A percentile compares a stretch with the other conserved stretches of the same genome.
Conservation (phyloP, 2,888 invertebrate genomes). For the Drosophila macrospina region DNA sequence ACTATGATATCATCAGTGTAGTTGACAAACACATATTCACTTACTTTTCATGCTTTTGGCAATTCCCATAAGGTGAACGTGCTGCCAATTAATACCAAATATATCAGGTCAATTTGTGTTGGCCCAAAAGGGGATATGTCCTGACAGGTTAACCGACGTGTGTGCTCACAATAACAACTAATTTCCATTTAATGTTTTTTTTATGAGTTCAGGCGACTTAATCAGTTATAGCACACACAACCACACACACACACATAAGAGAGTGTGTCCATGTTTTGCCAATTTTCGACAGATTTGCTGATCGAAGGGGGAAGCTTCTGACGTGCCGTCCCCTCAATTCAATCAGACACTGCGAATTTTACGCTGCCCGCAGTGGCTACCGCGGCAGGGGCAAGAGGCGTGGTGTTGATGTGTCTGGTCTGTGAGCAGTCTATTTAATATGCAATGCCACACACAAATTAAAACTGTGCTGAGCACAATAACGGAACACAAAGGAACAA, state of each 20-base stretch:
- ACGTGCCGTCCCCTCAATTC: constrained; percentile 52
- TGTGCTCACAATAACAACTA: constrained; percentile 35
- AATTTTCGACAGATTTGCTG: constrained; percentile 37
- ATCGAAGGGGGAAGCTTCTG: constrained; percentile 33
- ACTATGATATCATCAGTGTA: constrained; percentile 2
- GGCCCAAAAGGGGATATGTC: constrained; percentile 12
- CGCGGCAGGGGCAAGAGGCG: not conserved
- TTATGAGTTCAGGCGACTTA: constrained; percentile 47
- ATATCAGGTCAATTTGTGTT: constrained; percentile 33
- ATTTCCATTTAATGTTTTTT: constrained; percentile 47
- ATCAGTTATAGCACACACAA: constrained; percentile 35
- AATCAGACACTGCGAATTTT: constrained; percentile 39
- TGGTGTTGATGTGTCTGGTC: constrained; percentile 38
- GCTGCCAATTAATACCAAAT: constrained; percentile 39
- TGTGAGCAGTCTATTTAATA: constrained; percentile 57
- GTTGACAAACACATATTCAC: not conserved
- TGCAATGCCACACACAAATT: constrained; percentile 73
- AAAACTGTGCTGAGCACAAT: constrained; percentile 56
- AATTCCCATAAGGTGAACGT: constrained; percentile 6
- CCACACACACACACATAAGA: not conserved
- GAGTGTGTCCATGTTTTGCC: too few species aligned
- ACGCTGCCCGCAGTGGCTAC: constrained; percentile 3
- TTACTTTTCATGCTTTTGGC: not conserved
- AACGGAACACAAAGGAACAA: constrained; percentile 44
- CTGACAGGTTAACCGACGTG: constrained; percentile 20